phyloP scores from a whole-genome alignment of 2,797 vertebrate species.

The Spea hammondii region DNA sequence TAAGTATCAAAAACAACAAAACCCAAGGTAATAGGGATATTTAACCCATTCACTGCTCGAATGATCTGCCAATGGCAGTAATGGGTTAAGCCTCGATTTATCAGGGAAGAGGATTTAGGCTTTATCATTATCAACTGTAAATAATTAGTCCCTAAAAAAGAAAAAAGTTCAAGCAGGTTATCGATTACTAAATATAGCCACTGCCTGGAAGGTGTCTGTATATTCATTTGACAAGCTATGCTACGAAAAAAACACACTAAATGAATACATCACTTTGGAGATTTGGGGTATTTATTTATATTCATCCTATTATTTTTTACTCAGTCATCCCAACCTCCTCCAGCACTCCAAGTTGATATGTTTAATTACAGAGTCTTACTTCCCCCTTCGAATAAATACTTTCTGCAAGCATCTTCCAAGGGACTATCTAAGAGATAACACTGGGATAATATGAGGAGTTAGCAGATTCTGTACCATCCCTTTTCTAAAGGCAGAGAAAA shows the following conservation, averaged over 20 bases:
- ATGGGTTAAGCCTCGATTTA: constrained; percentile 40
- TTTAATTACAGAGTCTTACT: constrained; percentile 12
- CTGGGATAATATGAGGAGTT: constrained; percentile 12
- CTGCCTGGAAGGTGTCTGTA: constrained; percentile 44
- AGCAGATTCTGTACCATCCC: constrained; percentile 19
- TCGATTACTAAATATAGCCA: constrained; percentile 57
- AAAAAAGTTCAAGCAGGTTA: constrained; percentile 56
- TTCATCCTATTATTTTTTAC: background rate
- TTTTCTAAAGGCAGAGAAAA: constrained; percentile 57
- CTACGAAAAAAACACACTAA: background rate
- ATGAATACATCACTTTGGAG: constrained; percentile 2
- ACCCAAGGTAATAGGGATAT: background rate
- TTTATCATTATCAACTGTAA: constrained; percentile 48
- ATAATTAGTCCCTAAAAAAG: constrained; percentile 55
- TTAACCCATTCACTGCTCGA: background rate
- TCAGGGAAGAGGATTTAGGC: constrained; percentile 38
- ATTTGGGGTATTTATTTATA: background rate
- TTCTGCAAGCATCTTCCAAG: background rate
- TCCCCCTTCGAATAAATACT: constrained; percentile 35
- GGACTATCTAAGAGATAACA: constrained; percentile 48
- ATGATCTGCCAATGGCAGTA: background rate
- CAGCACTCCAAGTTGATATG: background rate
- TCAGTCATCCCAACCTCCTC: background rate
- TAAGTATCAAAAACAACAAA: background rate
- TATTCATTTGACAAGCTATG: constrained; percentile 45